Percentiles rank a stretch among this genome's conserved stretches.
These are phyloP conservation scores for Diaprepes abbreviatus DNA, from an alignment of 2,888 invertebrate genomes.

Conservation along the genomic window DNA sequence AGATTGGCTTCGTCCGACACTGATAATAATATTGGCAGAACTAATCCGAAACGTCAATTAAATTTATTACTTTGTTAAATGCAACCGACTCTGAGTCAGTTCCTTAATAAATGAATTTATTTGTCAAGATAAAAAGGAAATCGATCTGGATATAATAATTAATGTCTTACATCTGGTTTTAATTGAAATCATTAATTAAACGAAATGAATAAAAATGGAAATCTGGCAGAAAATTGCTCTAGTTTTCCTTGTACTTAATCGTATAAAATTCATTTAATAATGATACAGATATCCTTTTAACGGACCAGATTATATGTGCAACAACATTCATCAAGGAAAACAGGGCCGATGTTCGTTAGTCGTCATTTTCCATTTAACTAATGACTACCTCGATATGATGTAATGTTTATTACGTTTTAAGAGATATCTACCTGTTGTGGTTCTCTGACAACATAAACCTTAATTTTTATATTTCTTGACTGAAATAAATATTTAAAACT, in stretches of 20 bases:
- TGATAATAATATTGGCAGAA: too few relatives aligned
- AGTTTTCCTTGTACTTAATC: slow-evolving; percentile 43
- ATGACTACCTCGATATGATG: neutral
- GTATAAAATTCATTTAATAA: slow-evolving; percentile 23
- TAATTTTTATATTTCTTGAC: too few relatives aligned
- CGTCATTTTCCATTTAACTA: neutral
- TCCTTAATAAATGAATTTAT: neutral
- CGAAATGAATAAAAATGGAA: slow-evolving; percentile 17
- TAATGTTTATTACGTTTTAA: neutral
- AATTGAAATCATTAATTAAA: slow-evolving; percentile 33
- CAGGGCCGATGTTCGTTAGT: slow-evolving; percentile 10
- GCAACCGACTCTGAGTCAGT: too few relatives aligned
- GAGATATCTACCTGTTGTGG: too few relatives aligned
- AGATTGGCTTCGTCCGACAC: too few relatives aligned
- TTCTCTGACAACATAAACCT: too few relatives aligned
- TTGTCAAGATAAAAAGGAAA: neutral
- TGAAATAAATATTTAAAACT: too few relatives aligned
- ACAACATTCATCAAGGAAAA: slow-evolving; percentile 23
- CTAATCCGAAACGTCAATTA: too few relatives aligned
- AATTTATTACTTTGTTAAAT: too few relatives aligned
- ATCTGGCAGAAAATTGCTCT: slow-evolving; percentile 39
- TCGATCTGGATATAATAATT: slow-evolving; percentile 5
- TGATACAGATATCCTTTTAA: slow-evolving; percentile 35
- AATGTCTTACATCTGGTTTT: slow-evolving; percentile 28
- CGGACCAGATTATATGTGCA: slow-evolving; percentile 14